Base-by-base conservation (phyloP, 1,140 invertebrate species). In the Caenorhabditis remanei region DNA sequence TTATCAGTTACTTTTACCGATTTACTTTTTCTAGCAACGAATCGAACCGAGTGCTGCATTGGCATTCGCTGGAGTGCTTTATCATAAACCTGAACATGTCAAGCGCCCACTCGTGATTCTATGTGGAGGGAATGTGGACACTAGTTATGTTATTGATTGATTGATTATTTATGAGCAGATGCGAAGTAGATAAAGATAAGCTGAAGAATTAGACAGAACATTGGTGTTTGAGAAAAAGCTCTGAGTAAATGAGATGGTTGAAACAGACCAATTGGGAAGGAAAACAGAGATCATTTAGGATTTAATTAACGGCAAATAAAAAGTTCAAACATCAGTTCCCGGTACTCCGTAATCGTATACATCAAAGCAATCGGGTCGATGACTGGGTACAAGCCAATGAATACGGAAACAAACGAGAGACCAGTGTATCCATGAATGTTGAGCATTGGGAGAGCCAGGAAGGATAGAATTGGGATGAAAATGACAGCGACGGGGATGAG, bases 71-170 rank as follows among this genome's bases (percentile, higher is more conserved):
- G 87, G 87, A 16, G 61, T 88, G n/a, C 50, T 84, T 2, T 48
- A 58, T 9, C 55, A 58, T 14, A 58, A 48, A 65, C 43, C 75
- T 6, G 21, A 41, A 16, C 46, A 61, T 21, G 19, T 84, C 32
- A 83, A 83, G 13, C 43, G 40, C 9, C 55, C 82, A n/a, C 21
- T 85, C 0, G 71, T 88, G 14, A 83, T 88, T 82, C 87, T 88
- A 0, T 88, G 87, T 58, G 87, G 87, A 16, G 87, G 87, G 75
- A 88, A 88, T 65, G 87, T 85, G 6, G 87, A 88, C 82, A 9
- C 48, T 1, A 32, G 63, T 24, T 87, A 79, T 84, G 40, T 65
- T 19, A 79, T 79, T 40, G 24, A 40, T 11, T 32, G 7, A 58
- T 21, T 7, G 0, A 7, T 58, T 21, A 58, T 58, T 58, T n/a